These are phyloP conservation scores for Bungarus multicinctus DNA, from an alignment of 2,113 vertebrate genomes.

Conservation along the genomic window DNA sequence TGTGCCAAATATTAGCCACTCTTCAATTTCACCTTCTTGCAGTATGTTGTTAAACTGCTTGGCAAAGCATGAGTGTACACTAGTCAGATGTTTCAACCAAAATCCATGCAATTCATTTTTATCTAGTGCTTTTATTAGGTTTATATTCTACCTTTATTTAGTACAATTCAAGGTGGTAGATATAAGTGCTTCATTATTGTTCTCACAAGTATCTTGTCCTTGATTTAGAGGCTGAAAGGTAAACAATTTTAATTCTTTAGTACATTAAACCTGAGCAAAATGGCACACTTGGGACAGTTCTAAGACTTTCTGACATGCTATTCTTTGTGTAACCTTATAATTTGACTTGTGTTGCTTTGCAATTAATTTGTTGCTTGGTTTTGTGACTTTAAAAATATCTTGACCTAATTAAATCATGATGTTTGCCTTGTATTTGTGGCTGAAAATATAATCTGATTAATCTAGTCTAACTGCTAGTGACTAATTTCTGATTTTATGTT, in stretches of 20 bases:
- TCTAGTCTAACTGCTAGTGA: constrained; percentile 60
- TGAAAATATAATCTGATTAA: constrained; percentile 39
- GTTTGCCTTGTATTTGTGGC: constrained; percentile 57
- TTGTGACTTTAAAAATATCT: constrained; percentile 52
- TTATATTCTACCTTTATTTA: no score
- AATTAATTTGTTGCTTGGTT: constrained; percentile 56
- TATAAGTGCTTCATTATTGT: no score
- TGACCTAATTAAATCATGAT: constrained; percentile 54
- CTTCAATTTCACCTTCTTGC: no score
- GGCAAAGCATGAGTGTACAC: no score
- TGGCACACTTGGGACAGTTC: neutral
- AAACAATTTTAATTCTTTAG: neutral
- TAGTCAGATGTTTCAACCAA: no score
- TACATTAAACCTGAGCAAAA: neutral
- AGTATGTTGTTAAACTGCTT: no score
- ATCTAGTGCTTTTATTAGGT: no score
- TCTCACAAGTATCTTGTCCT: no score
- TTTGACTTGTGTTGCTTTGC: constrained; percentile 54
- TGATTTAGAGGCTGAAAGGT: no score
- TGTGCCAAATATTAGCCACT: no score
- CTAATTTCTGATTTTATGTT: constrained; percentile 55
- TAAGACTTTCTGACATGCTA: neutral
- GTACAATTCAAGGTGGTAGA: no score
- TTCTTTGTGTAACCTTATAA: neutral
- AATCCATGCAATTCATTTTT: no score